These are phyloP conservation scores for Neopelma chrysocephalum DNA, from an alignment of 2,797 vertebrate genomes.

Conservation along the genomic window DNA sequence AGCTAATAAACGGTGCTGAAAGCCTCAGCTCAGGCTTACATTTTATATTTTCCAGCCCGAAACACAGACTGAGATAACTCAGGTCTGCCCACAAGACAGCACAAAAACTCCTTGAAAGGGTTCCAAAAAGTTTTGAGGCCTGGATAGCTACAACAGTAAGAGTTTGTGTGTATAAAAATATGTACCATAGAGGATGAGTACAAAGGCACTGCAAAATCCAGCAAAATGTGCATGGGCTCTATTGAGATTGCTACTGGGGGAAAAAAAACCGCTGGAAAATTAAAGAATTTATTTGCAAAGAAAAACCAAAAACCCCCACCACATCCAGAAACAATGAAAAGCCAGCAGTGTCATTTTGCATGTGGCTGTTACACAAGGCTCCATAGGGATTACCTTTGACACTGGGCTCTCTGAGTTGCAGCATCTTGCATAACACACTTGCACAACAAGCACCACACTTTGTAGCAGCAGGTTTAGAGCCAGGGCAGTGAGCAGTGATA, in stretches of 20 bases:
- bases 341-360: neutral
- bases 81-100: neutral
- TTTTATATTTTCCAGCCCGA: neutral
- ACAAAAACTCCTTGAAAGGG: neutral
- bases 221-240: neutral
- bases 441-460: neutral
- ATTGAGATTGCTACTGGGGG: neutral
- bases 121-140: neutral
- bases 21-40: neutral
- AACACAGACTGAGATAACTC: constrained; percentile 8
- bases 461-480: neutral
- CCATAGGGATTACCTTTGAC: constrained; percentile 21
- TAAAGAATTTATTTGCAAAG: neutral
- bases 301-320: neutral
- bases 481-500: neutral
- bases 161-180: neutral
- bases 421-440: constrained; percentile 18
- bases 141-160: neutral
- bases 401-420: constrained; percentile 1
- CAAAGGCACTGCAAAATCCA: neutral
- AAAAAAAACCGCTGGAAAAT: neutral
- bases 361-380: constrained; percentile 20
- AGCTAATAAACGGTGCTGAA: constrained; percentile 7
- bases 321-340: neutral
- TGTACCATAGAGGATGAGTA: neutral